Conservation (phyloP, 2,888 invertebrate genomes). For the Blastobasis adustella region DNA sequence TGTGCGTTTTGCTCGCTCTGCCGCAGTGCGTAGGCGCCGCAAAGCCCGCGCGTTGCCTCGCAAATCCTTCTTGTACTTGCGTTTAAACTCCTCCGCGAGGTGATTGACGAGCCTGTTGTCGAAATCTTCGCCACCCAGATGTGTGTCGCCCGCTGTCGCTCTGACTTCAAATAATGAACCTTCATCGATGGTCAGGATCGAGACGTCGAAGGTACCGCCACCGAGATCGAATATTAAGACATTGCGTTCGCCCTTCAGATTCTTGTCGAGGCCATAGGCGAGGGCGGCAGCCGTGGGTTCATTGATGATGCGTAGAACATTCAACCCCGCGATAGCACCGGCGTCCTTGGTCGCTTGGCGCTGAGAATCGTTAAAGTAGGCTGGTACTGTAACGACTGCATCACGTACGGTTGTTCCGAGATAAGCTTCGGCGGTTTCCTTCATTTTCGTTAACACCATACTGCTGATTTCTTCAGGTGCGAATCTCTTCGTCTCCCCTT, state of each 20-base stretch:
- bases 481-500: slow-evolving; percentile 78
- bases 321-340: slow-evolving; percentile 83
- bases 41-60: slow-evolving; percentile 78
- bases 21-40: slow-evolving; percentile 83
- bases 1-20: slow-evolving; percentile 85
- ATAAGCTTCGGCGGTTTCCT: slow-evolving; percentile 83
- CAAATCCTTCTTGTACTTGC: slow-evolving; percentile 82
- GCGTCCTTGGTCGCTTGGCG: slow-evolving; percentile 89
- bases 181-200: slow-evolving; percentile 87
- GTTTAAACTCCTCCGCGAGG: slow-evolving; percentile 81
- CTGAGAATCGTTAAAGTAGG: slow-evolving; percentile 85
- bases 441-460: slow-evolving; percentile 75
- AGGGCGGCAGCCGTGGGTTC: slow-evolving; percentile 86
- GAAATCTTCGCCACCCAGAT: slow-evolving; percentile 85
- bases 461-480: slow-evolving; percentile 83
- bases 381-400: slow-evolving; percentile 87
- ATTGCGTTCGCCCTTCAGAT: slow-evolving; percentile 78
- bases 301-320: slow-evolving; percentile 88
- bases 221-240: slow-evolving; percentile 80
- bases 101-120: slow-evolving; percentile 79
- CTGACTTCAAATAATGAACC: slow-evolving; percentile 84
- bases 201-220: slow-evolving; percentile 86
- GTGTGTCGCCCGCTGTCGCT: slow-evolving; percentile 89
- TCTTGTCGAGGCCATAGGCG: slow-evolving; percentile 81
- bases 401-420: slow-evolving; percentile 79